Evolutionary conservation across 2,888 invertebrate species (phyloP), one percentile per base, ranked within the genome.

Genomic region (Lysandra coridon): DNA sequence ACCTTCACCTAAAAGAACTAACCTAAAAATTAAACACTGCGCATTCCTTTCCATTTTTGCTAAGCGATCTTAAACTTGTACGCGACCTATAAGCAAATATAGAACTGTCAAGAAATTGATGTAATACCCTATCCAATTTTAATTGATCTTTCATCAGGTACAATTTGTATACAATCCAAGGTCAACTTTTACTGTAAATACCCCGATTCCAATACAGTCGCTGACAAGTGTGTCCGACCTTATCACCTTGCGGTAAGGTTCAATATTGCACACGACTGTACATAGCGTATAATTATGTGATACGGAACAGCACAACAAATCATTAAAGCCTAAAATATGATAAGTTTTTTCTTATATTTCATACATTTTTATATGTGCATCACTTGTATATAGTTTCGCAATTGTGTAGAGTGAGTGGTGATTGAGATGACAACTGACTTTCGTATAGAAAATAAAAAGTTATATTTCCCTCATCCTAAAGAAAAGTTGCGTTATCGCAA

Each of bases 291-390:
- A 87, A 90, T 87, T 88, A 82, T 93, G 94, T 94, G 94, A 94
- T 94, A 94, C 91, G 89, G 87, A 87, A 91, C 90, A 91, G 94
- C 94, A 94, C 93, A 94, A 94, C 91, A 88, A 92, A 88, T 88
- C 87, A 90, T 91, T 91, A 89, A 90, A 90, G 93, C 93, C 94
- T 94, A 92, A 92, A 92, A 90, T 87, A 86, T 92, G 90, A 88
- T 90, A 82, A 90, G 89, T 87, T 89, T 90, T 89, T 87, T 88
- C 86, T 86, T 84, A 82, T 86, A 86, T 87, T 89, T 88, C 88
- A 87, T 88, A 88, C 10, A 23, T 79, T 53, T 78, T 73, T 76
- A 57, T 79, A 79, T 64, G 37, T 37, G 64, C 57, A 79, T 76
- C 69, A 53, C 49, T 77, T 74, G 78, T 81, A 62, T 76, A 57